Conservation (phyloP, 2,797 vertebrate genomes). For the Centroberyx gerrardi region DNA sequence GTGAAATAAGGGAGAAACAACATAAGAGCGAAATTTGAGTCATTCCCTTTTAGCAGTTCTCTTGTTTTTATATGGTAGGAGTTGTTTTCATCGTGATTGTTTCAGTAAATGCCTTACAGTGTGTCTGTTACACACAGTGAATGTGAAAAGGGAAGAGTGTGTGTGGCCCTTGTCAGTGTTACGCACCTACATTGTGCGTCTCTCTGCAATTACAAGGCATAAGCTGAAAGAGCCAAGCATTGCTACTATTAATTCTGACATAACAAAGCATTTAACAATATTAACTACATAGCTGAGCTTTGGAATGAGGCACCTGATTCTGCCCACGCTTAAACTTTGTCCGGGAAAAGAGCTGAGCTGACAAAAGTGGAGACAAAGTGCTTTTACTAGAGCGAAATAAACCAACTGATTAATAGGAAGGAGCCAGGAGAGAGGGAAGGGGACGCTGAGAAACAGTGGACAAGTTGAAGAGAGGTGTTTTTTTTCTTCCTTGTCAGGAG, state of each 20-base stretch:
- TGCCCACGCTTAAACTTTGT: conserved; percentile 27
- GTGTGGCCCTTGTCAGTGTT: background rate
- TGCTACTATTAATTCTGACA: conserved; percentile 31
- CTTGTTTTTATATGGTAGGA: conserved; percentile 15
- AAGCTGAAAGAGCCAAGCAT: conserved; percentile 2
- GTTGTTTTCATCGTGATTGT: conserved; percentile 33
- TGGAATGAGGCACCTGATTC: conserved; percentile 35
- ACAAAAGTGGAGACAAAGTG: conserved; percentile 22
- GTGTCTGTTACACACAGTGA: conserved; percentile 4
- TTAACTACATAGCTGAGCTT: conserved; percentile 27
- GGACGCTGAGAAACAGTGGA: conserved; percentile 11
- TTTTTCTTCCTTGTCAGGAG: conserved; percentile 11
- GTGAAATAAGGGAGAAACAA: conserved; percentile 40
- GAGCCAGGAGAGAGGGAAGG: conserved; percentile 10
- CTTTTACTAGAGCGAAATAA: conserved; percentile 45
- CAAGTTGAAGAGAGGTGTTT: background rate
- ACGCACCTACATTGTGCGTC: background rate
- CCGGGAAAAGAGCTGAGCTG: conserved; percentile 40
- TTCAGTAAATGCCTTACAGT: conserved; percentile 24
- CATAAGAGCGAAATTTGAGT: conserved; percentile 15
- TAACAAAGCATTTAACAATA: conserved; percentile 26
- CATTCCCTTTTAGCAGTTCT: conserved; percentile 27
- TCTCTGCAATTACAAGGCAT: too few species aligned
- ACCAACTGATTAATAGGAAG: conserved; percentile 42
- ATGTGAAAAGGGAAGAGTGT: conserved; percentile 6